Evolutionary conservation across 64 coral and sea anemone genomes (phyloP), one percentile per base, ranked within the genome.

Genomic region (Dendrophyllia cribrosa): DNA sequence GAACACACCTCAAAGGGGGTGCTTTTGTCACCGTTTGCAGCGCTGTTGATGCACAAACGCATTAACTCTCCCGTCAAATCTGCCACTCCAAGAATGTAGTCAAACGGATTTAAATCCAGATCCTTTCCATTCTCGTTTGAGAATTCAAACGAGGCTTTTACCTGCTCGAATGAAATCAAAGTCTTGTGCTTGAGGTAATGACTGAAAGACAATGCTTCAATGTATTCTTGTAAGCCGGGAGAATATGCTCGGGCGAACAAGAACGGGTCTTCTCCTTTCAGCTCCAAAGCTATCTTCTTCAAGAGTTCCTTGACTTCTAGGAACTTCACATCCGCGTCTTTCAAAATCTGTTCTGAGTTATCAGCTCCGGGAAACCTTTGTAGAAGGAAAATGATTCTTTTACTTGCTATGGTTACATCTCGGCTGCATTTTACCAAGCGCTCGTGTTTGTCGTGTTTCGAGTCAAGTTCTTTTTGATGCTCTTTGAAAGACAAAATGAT

Each of bases 41-140:
- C 94, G 51, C 90, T 91, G 85, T 99, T 99, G 19, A 99, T 94
- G n/a, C 94, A 93, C 19, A 99, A 75, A 44, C 97, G 87, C 97
- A 99, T 99, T 12, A 99, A 55, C 79, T 99, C 97, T 44, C 97
- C 97, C 5, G 97, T 99, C 13, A 99, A 81, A 91, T 99, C 97
- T 26, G 97, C 91, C 21, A 99, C 74, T 11, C 97, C 97, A 76
- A 99, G 92, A 55, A 96, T 58, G 58, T 96, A 99, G 75, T 99
- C 94, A 19, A 91, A 90, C 11, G 94, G 91, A 61, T 67, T 92
- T 24, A 98, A 34, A 5, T 86, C 46, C 12, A 87, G 17, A 56
- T 25, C 53, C 11, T 9, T 82, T 52, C 52, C 70, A 49, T 70
- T 85, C 48, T 92, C 78, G 7, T 74, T 88, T 82, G 80, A 77